Evolutionary conservation across 1,140 invertebrate species (phyloP).

Genomic region (Drosophila santomea): DNA sequence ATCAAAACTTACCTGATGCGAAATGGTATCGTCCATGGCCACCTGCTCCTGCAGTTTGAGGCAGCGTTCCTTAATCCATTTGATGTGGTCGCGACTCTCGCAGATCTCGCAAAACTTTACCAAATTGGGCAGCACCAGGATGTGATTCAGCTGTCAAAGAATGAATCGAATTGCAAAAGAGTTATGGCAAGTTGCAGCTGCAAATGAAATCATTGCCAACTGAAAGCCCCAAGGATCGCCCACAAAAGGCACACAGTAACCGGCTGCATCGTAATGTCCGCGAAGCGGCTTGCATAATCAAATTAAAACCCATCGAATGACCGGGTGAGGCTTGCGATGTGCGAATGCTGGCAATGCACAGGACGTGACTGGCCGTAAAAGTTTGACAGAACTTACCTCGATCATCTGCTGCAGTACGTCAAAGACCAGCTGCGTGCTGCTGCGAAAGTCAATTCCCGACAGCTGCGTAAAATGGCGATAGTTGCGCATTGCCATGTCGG

Average conservation of each 20-base stretch:
- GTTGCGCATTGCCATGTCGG: constrained; percentile 76
- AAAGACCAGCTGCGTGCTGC: constrained; percentile 83
- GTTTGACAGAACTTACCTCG: constrained; percentile 70
- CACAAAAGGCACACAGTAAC: constrained; percentile 21
- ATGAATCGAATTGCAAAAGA: constrained; percentile 41
- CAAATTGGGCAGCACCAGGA: constrained; percentile 78
- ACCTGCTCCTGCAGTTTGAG: constrained; percentile 79
- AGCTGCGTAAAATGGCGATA: constrained; percentile 75
- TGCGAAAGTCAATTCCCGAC: constrained; percentile 83
- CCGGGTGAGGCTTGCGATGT: constrained; percentile 1
- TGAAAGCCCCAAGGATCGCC: constrained; percentile 32
- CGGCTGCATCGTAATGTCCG: constrained; percentile 29
- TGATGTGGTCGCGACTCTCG: constrained; percentile 84
- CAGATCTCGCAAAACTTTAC: constrained; percentile 83
- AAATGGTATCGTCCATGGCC: constrained; percentile 83
- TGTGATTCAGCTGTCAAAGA: constrained; percentile 70
- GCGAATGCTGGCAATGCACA: constrained; percentile 34
- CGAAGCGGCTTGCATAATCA: constrained; percentile 40
- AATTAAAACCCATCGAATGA: constrained; percentile 50
- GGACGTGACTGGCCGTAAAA: constrained; percentile 27
- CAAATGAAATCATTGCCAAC: constrained; percentile 47
- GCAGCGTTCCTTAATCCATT: constrained; percentile 81
- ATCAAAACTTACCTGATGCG: constrained; percentile 71
- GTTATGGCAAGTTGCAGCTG: constrained; percentile 37
- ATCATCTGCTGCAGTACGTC: constrained; percentile 84